Percentiles rank a stretch among this genome's conserved stretches.
Conservation (phyloP, 2,888 invertebrate genomes). For the Cantharis rufa region DNA sequence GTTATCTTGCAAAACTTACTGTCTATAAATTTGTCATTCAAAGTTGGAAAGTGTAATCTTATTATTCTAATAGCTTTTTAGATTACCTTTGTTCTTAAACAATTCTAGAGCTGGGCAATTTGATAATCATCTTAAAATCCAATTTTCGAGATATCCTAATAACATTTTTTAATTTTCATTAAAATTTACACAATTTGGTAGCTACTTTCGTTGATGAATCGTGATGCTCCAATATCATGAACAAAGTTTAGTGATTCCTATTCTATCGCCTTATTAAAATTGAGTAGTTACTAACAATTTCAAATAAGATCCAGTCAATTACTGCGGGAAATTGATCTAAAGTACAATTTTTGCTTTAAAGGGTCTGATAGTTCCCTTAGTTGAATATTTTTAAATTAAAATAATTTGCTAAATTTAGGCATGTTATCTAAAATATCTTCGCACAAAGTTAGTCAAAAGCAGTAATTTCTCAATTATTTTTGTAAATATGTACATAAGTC, state of each 20-base stretch:
- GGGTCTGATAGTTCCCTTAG: neutral
- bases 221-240: neutral
- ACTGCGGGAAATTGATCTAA: neutral
- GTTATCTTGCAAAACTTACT: constrained; percentile 12
- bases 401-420: neutral
- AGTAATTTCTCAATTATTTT: neutral
- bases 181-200: neutral
- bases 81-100: constrained; percentile 19
- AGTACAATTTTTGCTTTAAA: neutral
- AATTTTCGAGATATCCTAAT: neutral
- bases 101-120: constrained; percentile 17
- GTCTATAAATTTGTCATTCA: constrained; percentile 22
- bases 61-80: constrained; percentile 23
- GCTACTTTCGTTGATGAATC: neutral
- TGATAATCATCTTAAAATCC: constrained; percentile 6
- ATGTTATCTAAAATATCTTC: neutral
- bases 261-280: neutral
- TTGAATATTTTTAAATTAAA: neutral
- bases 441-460: neutral
- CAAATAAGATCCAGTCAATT: no score
- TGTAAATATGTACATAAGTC: neutral
- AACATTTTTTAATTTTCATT: neutral
- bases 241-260: neutral
- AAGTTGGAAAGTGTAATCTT: constrained; percentile 22
- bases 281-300: neutral